Evolutionary conservation across 2,113 vertebrate genomes (phyloP), one percentile per base, ranked within the genome.

Genomic region (Dipodomys stephensi): DNA sequence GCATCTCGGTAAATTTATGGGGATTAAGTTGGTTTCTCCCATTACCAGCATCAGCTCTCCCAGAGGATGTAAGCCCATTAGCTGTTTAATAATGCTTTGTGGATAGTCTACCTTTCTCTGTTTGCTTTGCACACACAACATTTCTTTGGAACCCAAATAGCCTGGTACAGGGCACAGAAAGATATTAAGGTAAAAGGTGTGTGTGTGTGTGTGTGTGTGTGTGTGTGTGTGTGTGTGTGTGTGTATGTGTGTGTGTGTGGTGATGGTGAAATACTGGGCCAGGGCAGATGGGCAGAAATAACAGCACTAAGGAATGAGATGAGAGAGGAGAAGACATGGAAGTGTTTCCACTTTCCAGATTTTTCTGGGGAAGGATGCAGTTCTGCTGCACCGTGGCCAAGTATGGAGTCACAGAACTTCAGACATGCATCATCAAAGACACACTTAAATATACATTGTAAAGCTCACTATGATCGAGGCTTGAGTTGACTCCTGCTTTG

Each of bases 41-140:
- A 5, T 74, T 44, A 39, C 30, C 73, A n/a, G 83, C 65, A 22
- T 69, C 20, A 22, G 86, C 73, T 94, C 77, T 69, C 86, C 32
- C 74, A 28, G 95, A 87, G 82, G 78, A 32, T 25, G 11, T 12
- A 74, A 87, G 78, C 28, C 92, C 86, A 77, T 78, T 88, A n/a
- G 69, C 92, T 93, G 64, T 71, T 86, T 84, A 95, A 90, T 91
- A 62, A 86, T 60, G 57, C 80, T 92, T 80, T 92, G 88, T 86
- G 94, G 95, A 83, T 73, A 65, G 68, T 88, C 67, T 25, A 44
- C 65, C 9, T n/a, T 78, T 76, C 82, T 93, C 90, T 96, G 87
- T 96, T 96, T 96, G 95, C 94, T 93, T 91, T 85, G 82, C 90
- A 85, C 90, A 95, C 88, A 94, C 84, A 82, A 60, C 30, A 53